Conservation (phyloP, 1,140 invertebrate genomes). For the Dendrolimus punctatus region DNA sequence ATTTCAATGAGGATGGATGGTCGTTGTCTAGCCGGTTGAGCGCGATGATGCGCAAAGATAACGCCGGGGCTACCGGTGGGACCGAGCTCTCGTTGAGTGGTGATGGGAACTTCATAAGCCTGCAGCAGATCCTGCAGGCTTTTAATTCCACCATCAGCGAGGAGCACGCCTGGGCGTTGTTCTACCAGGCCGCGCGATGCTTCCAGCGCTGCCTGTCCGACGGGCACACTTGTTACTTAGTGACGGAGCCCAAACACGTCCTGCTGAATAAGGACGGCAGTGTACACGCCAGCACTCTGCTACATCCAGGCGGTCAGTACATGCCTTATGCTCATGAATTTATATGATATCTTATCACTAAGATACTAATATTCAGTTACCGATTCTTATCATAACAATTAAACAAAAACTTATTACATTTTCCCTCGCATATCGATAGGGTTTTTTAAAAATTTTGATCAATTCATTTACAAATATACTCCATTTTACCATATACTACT, state of each 20-base stretch:
- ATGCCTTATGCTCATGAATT: background rate
- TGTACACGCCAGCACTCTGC: constrained; percentile 76
- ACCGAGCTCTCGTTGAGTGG: constrained; percentile 50
- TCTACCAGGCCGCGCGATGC: constrained; percentile 86
- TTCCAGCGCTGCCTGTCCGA: constrained; percentile 83
- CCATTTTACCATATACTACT: too few relatives aligned
- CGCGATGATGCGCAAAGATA: constrained; percentile 53
- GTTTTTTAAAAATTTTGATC: too few relatives aligned
- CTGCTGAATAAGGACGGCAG: constrained; percentile 86
- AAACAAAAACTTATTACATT: too few relatives aligned
- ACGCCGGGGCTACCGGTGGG: constrained; percentile 37
- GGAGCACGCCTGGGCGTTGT: constrained; percentile 96
- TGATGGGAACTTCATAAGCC: constrained; percentile 76
- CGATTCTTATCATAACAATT: too few relatives aligned
- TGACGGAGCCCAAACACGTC: constrained; percentile 72
- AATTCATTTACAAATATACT: too few relatives aligned
- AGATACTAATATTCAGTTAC: too few relatives aligned
- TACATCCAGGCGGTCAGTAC: constrained; percentile 54
- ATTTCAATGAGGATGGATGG: constrained; percentile 30
- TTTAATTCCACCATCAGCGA: constrained; percentile 93
- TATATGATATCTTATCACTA: too few relatives aligned
- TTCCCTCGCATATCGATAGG: too few relatives aligned
- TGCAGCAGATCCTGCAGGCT: constrained; percentile 86
- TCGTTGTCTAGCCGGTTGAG: constrained; percentile 34
- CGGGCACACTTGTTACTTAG: constrained; percentile 62